Evolutionary conservation across 2,797 vertebrate species (phyloP).

Genomic region (Threskiornis aethiopicus): DNA sequence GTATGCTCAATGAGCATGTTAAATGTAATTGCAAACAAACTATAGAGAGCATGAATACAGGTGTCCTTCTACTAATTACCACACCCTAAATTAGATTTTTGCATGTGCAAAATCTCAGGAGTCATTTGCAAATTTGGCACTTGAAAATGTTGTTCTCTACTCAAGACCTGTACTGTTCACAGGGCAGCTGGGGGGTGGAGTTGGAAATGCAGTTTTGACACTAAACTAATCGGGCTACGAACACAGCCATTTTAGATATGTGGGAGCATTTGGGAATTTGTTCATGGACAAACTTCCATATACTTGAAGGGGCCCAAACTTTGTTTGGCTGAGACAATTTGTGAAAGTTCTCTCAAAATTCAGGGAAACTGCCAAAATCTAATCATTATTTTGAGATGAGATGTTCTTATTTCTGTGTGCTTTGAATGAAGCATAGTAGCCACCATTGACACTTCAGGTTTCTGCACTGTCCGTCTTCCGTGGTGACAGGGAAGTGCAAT

Average conservation of each 20-base stretch:
- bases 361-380: background rate
- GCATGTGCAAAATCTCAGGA: background rate
- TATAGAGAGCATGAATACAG: background rate
- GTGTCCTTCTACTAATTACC: background rate
- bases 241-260: background rate
- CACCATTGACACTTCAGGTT: background rate
- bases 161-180: background rate
- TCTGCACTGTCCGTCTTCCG: background rate
- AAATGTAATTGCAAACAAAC: background rate
- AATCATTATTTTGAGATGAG: background rate
- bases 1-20: background rate
- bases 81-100: background rate
- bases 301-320: background rate
- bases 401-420: background rate
- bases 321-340: background rate
- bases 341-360: background rate
- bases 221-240: background rate
- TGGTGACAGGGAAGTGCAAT: background rate
- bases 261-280: background rate
- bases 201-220: background rate
- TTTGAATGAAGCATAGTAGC: background rate
- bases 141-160: background rate
- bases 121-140: background rate
- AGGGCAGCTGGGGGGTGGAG: accelerated
- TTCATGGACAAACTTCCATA: background rate